phyloP scores from a whole-genome alignment of 2,888 invertebrate species.

The Icerya purchasi region DNA sequence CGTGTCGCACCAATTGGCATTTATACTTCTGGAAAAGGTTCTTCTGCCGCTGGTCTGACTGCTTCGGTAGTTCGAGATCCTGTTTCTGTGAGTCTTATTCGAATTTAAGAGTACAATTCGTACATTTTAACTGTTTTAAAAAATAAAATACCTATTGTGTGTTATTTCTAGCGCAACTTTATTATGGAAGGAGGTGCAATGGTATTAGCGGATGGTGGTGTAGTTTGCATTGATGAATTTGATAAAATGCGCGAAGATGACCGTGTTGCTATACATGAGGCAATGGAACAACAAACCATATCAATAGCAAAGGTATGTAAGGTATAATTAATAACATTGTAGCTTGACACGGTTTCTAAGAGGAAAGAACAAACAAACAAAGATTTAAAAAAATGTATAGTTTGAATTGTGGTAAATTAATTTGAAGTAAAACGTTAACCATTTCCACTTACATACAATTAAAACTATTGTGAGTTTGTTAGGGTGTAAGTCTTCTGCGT shows the following conservation, averaged over 20 bases:
- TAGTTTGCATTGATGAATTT: slow-evolving; percentile 98
- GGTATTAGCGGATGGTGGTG: slow-evolving; percentile 97
- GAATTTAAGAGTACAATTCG: no score
- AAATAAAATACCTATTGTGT: no score
- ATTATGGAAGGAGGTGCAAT: slow-evolving; percentile 98
- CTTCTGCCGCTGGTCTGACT: slow-evolving; percentile 94
- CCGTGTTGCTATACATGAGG: slow-evolving; percentile 96
- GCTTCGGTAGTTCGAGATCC: slow-evolving; percentile 93
- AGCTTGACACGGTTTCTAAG: no score
- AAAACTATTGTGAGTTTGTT: no score
- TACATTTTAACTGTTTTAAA: no score
- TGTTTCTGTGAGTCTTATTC: slow-evolving; percentile 41
- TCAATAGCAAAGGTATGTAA: slow-evolving; percentile 73
- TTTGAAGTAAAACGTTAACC: no score
- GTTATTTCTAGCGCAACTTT: slow-evolving; percentile 69
- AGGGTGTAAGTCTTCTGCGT: no score
- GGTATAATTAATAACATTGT: not conserved
- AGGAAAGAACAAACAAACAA: no score
- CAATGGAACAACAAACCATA: slow-evolving; percentile 99
- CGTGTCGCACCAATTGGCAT: slow-evolving; percentile 81
- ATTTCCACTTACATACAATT: no score
- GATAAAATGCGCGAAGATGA: slow-evolving; percentile 99
- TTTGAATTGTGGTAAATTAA: no score
- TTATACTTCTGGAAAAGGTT: slow-evolving; percentile 98
- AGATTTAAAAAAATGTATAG: no score